Evolutionary conservation across 2,797 vertebrate genomes (phyloP).

Genomic region (Aphelocoma californica): DNA sequence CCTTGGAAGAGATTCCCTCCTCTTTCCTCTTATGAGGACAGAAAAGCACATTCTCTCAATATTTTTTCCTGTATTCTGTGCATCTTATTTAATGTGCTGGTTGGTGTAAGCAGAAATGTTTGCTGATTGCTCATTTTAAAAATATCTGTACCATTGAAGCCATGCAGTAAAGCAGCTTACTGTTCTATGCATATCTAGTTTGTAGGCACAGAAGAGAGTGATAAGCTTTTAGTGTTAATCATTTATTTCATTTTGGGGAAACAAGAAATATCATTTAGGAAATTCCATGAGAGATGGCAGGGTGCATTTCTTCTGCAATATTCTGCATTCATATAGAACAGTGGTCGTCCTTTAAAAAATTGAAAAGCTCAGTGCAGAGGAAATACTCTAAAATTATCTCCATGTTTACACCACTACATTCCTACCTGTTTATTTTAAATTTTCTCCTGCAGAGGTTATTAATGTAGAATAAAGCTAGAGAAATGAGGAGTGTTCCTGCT

Average conservation of each 20-base stretch:
- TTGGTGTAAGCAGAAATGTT: background rate
- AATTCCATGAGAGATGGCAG: background rate
- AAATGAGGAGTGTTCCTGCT: background rate
- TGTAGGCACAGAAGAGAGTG: background rate
- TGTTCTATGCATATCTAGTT: background rate
- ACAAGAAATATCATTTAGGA: background rate
- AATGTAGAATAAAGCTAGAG: background rate
- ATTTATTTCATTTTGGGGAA: background rate
- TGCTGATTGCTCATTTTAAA: background rate
- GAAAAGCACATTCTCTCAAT: background rate
- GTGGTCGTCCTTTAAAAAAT: background rate
- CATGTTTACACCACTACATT: background rate
- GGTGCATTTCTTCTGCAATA: background rate
- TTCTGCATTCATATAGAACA: background rate
- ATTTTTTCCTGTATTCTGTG: background rate
- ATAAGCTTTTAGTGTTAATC: background rate
- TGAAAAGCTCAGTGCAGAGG: background rate
- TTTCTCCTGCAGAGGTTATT: background rate
- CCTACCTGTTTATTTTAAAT: background rate
- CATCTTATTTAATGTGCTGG: background rate
- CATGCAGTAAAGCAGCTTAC: background rate
- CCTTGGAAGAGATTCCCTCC: background rate
- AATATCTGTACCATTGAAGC: background rate
- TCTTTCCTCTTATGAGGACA: background rate
- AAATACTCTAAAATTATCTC: background rate